phyloP scores from a whole-genome alignment of 2,888 invertebrate genomes.

The Hermodice carunculata region DNA sequence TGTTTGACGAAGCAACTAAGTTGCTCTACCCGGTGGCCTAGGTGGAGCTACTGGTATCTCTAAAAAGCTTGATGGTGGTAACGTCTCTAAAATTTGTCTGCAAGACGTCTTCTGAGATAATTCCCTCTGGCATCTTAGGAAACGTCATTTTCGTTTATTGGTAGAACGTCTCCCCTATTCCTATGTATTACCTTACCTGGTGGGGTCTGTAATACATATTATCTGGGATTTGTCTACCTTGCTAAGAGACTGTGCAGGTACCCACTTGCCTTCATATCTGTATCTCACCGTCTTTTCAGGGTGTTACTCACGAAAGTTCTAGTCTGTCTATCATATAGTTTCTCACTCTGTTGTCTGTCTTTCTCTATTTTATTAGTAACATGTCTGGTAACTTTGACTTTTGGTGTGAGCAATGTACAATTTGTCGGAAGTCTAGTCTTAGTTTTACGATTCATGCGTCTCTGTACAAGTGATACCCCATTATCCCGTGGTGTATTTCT shows the following conservation, averaged over 20 bases:
- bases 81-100: too few species aligned
- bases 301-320: background rate
- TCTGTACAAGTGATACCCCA: background rate
- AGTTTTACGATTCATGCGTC: background rate
- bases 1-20: too few species aligned
- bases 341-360: background rate
- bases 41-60: too few species aligned
- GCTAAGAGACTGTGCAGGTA: background rate
- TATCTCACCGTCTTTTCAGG: background rate
- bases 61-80: too few species aligned
- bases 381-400: background rate
- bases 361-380: background rate
- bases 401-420: background rate
- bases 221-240: background rate
- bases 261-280: background rate
- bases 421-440: background rate
- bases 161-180: background rate
- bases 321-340: background rate
- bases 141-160: background rate
- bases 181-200: background rate
- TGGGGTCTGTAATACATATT: background rate
- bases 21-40: too few species aligned
- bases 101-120: too few species aligned
- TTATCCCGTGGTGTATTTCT: constrained; percentile 7
- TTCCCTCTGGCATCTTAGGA: too few species aligned